phyloP scores from a whole-genome alignment of 2,113 vertebrate species.

The Neodon shergylaensis region DNA sequence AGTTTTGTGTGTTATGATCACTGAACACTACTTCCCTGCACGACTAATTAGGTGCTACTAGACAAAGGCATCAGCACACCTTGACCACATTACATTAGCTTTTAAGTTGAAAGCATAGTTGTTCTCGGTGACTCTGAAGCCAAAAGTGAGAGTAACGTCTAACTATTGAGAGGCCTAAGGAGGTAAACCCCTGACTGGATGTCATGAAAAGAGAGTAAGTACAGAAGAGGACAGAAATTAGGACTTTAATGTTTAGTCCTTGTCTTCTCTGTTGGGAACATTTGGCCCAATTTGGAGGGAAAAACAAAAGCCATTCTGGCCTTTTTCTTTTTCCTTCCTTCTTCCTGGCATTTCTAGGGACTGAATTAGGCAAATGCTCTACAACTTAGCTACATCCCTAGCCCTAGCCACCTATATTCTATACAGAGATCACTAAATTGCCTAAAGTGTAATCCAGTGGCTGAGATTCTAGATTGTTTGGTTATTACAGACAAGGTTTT shows the following conservation, averaged over 20 bases:
- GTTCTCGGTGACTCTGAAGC: slow-evolving; percentile 28
- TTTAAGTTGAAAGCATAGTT: slow-evolving; percentile 24
- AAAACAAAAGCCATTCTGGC: not conserved
- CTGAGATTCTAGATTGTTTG: not conserved
- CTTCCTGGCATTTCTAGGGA: not conserved
- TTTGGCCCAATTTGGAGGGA: not conserved
- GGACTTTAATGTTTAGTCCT: not conserved
- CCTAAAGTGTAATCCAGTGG: not conserved
- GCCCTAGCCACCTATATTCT: not conserved
- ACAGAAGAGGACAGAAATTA: not conserved
- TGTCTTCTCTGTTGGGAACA: slow-evolving; percentile 27
- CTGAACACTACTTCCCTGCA: too few species aligned
- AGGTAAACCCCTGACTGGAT: not conserved
- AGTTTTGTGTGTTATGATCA: not conserved
- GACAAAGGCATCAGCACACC: too few species aligned
- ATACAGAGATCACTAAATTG: not conserved
- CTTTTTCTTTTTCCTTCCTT: not conserved
- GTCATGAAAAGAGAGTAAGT: not conserved
- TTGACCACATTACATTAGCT: slow-evolving; percentile 18
- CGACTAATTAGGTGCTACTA: too few species aligned
- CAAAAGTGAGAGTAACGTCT: slow-evolving; percentile 41
- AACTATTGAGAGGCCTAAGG: not conserved
- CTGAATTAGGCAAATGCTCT: not conserved
- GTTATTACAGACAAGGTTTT: not conserved
- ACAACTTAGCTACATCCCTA: not conserved